phyloP scores from a whole-genome alignment of 1,140 invertebrate species.

The Papilio glaucus region DNA sequence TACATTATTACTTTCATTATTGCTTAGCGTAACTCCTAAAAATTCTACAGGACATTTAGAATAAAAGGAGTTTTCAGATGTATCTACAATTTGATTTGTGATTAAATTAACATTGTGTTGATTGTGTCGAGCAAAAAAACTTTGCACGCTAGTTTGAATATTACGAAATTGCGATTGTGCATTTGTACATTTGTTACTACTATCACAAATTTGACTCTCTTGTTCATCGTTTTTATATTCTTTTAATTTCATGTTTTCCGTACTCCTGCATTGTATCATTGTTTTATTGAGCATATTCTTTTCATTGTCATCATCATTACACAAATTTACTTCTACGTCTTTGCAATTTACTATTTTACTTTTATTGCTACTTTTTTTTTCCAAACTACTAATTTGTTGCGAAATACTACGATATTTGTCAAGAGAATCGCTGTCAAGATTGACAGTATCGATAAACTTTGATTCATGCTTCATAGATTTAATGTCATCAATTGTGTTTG shows the following conservation, averaged over 20 bases:
- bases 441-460: conserved; percentile 11
- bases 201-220: not conserved
- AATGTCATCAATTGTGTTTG: not conserved
- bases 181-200: not conserved
- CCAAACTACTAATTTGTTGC: not conserved
- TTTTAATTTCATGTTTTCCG: not conserved
- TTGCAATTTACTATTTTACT: conserved; percentile 7
- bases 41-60: conserved; percentile 61
- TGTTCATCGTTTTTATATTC: not conserved
- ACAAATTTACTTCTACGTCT: not conserved
- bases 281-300: not conserved
- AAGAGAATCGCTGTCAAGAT: not conserved
- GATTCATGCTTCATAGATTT: conserved; percentile 5
- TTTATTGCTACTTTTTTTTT: not conserved
- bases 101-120: not conserved
- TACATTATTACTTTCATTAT: conserved; percentile 32
- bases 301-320: not conserved
- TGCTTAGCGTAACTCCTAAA: conserved; percentile 66
- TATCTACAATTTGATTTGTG: not conserved
- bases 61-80: conserved; percentile 37
- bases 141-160: conserved; percentile 22
- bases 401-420: not conserved
- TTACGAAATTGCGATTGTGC: not conserved
- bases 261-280: not conserved
- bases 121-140: not conserved